Conservation (phyloP, 2,113 vertebrate genomes). For the Gorsachius goisagi region DNA sequence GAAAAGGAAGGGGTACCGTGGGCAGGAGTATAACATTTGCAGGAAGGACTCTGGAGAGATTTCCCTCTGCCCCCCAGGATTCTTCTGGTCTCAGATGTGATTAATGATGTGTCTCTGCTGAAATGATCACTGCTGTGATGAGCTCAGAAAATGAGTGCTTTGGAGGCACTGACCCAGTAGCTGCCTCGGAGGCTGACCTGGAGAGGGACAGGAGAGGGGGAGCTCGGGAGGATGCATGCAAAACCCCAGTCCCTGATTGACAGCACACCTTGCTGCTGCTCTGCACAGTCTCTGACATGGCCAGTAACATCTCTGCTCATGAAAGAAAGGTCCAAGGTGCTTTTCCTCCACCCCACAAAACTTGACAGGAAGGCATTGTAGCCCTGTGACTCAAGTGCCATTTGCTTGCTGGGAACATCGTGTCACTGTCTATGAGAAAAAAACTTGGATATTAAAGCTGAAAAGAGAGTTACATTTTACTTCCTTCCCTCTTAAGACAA, state of each 20-base stretch:
- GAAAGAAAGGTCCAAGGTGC: neutral
- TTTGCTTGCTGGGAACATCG: neutral
- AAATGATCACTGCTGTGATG: neutral
- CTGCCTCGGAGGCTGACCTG: neutral
- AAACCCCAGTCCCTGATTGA: neutral
- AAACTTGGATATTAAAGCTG: neutral
- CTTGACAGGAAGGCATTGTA: fast-evolving
- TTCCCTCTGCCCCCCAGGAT: neutral
- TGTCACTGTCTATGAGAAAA: neutral
- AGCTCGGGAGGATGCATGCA: neutral
- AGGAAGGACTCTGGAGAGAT: neutral
- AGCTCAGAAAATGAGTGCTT: neutral
- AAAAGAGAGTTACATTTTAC: neutral
- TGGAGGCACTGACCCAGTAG: neutral
- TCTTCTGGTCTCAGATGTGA: neutral
- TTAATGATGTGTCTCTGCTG: neutral
- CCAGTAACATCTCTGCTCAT: neutral
- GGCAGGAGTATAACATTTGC: neutral
- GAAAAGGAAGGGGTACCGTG: neutral
- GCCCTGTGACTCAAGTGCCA: neutral
- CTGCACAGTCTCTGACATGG: neutral
- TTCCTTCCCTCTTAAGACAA: neutral
- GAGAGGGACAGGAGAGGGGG: neutral
- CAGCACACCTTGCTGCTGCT: neutral
- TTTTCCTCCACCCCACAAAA: neutral